Base-by-base conservation (phyloP, 2,797 vertebrate species). In the Microhierax caerulescens region DNA sequence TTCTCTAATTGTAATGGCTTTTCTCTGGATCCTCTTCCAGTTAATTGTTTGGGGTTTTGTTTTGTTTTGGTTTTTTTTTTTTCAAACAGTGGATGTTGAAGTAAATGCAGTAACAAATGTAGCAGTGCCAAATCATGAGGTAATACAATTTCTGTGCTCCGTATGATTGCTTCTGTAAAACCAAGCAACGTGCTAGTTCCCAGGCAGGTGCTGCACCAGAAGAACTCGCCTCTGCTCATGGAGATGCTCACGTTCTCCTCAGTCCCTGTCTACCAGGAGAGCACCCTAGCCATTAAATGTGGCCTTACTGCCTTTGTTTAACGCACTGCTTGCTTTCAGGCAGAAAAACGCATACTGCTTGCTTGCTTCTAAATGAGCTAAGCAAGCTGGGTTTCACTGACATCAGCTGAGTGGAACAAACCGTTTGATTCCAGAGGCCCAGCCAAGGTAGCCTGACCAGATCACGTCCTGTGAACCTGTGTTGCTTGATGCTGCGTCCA, bases 221-320 rank as follows among this genome's bases (percentile, higher is more conserved):
- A 13, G 6, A 10, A 2, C 7, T 36, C 4, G 1, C 20, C 18
- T 28, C n/a, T 4, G 3, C n/a, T n/a, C 7, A 2, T 28, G 0
- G 15, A 5, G 37, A 5, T 5, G 7, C 21, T 20, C 2, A 0
- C 1, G 0, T 21, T 59, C 15, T 23, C 32, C 15, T 24, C 21
- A 1, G 37, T 9, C 3, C 3, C 16, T 8, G 18, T 7, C 39
- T 61, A 14, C n/a, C 6, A 4, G 21, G 21, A 16, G 14, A 4
- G 36, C 1, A 2, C 37, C 41, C 19, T 25, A 45, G 36, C 50
- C 43, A 28, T 23, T 14, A 27, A 7, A 3, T 1, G 10, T 3
- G 25, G 30, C 10, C 25, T 10, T 9, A 3, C 36, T 23, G 47
- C 11, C 24, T 17, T 16, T 14, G 14, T 50, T 30, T 27, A 5